Base-by-base conservation (phyloP, 2,888 invertebrate species). In the Meandrusa payeni region DNA sequence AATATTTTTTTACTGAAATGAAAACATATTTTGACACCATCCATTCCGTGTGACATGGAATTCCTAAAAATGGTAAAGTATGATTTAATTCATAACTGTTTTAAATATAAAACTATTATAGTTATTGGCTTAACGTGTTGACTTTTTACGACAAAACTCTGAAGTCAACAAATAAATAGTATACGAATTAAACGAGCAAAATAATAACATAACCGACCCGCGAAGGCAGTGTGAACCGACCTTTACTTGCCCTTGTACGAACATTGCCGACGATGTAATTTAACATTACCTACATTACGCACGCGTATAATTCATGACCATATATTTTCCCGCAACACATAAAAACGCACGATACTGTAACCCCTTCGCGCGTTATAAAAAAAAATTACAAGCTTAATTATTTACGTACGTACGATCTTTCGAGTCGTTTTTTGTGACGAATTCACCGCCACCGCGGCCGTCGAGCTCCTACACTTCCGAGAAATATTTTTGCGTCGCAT, bases 401-500 rank as follows among this genome's bases (percentile, higher is more conserved):
- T 28, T 34, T 22, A 15, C 42, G 28, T 29, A 43, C 44, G 32
- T 32, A 44, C 38, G 20, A 19, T 38, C 22, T 44, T 19, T 26
- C 38, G 20, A 7, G 27, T 28, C 2, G 23, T 17, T 24, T 26
- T 40, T 28, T 20, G 29, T 5, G 28, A 29, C 22, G 26, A 34
- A n/a, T 20, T 20, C 20, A 24, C 15, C 24, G 31, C 23, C 15
- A 20, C 11, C 20, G 32, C 15, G 27, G 5, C 3, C 44, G 9
- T 15, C 38, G 23, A n/a, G n/a, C n/a, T n/a, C n/a, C n/a, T n/a
- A n/a, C n/a, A n/a, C 19, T 44, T 44, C 44, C 32, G 38, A 38
- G 44, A 44, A 44, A 11, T 10, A 26, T 38, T 44, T 33, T 44
- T 44, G 33, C 38, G 37, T 11, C 44, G 38, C 44, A 44, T 44